Evolutionary conservation across 2,888 invertebrate species (phyloP).

Genomic region (Disparrhopalites patrizii): DNA sequence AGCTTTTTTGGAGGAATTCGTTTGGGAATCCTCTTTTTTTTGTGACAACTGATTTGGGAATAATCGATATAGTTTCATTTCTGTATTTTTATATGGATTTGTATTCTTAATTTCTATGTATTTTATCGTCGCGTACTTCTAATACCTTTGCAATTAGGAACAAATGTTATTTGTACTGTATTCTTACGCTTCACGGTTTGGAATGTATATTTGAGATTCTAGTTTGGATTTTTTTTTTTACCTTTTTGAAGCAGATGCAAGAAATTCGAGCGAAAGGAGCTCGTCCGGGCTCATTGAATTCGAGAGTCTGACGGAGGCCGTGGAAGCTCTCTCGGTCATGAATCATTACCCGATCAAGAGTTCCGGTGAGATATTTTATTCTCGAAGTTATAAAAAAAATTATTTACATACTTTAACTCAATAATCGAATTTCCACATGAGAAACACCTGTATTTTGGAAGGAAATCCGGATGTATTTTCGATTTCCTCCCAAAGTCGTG

Average conservation of each 20-base stretch:
- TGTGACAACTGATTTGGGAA: no score
- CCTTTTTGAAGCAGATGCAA: neutral
- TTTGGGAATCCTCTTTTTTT: no score
- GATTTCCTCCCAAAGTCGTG: no score
- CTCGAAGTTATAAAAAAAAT: neutral
- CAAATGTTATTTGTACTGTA: no score
- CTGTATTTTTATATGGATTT: neutral
- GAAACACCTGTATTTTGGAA: neutral
- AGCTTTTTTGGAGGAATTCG: no score
- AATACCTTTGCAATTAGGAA: no score
- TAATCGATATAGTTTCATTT: no score
- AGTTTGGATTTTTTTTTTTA: neutral
- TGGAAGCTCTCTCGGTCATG: slow-evolving; percentile 91
- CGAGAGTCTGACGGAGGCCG: slow-evolving; percentile 83
- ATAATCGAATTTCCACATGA: neutral
- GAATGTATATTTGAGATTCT: no score
- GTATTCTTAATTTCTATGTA: no score
- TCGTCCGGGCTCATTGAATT: slow-evolving; percentile 93
- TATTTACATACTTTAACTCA: neutral
- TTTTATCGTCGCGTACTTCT: no score
- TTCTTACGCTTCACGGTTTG: no score
- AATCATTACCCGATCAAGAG: slow-evolving; percentile 96
- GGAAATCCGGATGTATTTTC: no score
- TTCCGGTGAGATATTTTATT: slow-evolving; percentile 68
- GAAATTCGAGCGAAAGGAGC: slow-evolving; percentile 55